phyloP scores from a whole-genome alignment of 2,797 vertebrate species.

The Phyllotis vaccarum region DNA sequence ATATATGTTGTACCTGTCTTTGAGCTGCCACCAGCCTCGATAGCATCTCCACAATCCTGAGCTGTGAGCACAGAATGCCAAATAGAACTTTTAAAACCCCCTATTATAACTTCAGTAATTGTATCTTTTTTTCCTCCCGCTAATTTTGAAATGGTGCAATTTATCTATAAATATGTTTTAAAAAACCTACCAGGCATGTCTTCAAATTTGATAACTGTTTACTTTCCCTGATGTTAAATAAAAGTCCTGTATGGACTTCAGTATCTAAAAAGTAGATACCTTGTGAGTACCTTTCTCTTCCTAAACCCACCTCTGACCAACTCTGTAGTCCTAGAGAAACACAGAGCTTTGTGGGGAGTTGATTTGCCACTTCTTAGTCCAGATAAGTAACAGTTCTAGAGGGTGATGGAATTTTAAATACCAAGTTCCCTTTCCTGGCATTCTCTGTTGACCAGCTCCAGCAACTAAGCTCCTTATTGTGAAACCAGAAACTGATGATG shows the following conservation, averaged over 20 bases:
- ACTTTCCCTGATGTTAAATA: constrained; percentile 40
- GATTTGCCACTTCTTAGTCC: neutral
- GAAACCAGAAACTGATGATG: constrained; percentile 80
- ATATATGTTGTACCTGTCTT: neutral
- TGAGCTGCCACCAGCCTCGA: neutral
- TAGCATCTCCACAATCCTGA: neutral
- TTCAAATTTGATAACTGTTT: constrained; percentile 40
- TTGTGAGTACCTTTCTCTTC: neutral
- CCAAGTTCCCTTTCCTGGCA: neutral
- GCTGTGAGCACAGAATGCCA: neutral
- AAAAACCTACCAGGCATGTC: neutral
- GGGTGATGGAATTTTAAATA: neutral
- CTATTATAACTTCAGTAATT: constrained; percentile 30
- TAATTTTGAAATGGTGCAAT: constrained; percentile 9
- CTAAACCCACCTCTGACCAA: neutral
- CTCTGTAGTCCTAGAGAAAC: constrained; percentile 12
- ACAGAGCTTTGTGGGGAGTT: neutral
- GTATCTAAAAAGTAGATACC: neutral
- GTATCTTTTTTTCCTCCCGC: neutral
- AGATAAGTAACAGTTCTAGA: neutral
- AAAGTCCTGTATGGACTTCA: neutral
- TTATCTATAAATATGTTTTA: constrained; percentile 26
- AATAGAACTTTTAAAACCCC: neutral
- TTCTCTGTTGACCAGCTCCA: constrained; percentile 19
- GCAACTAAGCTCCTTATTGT: constrained; percentile 50